A percentile compares a stretch with the other conserved stretches of the same genome.
phyloP scores from a whole-genome alignment of 2,888 invertebrate species.

The Agrypnus murinus region DNA sequence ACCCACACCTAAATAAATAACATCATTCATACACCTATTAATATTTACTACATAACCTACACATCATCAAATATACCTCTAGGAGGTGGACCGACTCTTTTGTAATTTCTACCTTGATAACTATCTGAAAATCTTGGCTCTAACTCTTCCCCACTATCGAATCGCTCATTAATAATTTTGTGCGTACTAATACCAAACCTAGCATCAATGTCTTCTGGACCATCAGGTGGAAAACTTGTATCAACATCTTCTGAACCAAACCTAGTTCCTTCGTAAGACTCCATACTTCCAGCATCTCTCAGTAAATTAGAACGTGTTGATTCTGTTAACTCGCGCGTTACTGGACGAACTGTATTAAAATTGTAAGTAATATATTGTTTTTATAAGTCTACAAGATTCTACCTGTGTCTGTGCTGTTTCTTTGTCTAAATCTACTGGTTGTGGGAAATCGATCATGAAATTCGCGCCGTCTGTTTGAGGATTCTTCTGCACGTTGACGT shows the following conservation, averaged over 20 bases:
- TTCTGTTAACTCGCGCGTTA: slow-evolving; percentile 76
- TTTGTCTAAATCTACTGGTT: slow-evolving; percentile 69
- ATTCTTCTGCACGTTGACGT: slow-evolving; percentile 87
- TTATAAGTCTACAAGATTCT: slow-evolving; percentile 48
- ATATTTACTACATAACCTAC: slow-evolving; percentile 66
- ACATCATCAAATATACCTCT: slow-evolving; percentile 90
- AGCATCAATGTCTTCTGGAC: slow-evolving; percentile 72
- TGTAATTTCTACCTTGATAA: slow-evolving; percentile 67
- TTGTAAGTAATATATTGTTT: slow-evolving; percentile 26
- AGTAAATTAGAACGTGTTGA: slow-evolving; percentile 87
- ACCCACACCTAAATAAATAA: slow-evolving; percentile 19
- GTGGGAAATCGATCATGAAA: slow-evolving; percentile 80
- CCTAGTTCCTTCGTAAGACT: slow-evolving; percentile 77
- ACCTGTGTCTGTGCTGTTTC: slow-evolving; percentile 73
- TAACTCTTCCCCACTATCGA: slow-evolving; percentile 64
- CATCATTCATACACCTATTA: slow-evolving; percentile 10
- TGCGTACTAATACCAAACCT: slow-evolving; percentile 80
- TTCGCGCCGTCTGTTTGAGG: slow-evolving; percentile 82
- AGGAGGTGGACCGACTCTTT: slow-evolving; percentile 80
- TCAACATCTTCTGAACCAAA: slow-evolving; percentile 66
- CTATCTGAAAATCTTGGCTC: slow-evolving; percentile 67
- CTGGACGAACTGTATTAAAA: slow-evolving; percentile 70
- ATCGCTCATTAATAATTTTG: slow-evolving; percentile 68
- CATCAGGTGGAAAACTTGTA: slow-evolving; percentile 68
- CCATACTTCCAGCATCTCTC: slow-evolving; percentile 82